Base-by-base conservation (phyloP, 2,113 vertebrate genomes). In the Ptilorrhoa leucosticta region DNA sequence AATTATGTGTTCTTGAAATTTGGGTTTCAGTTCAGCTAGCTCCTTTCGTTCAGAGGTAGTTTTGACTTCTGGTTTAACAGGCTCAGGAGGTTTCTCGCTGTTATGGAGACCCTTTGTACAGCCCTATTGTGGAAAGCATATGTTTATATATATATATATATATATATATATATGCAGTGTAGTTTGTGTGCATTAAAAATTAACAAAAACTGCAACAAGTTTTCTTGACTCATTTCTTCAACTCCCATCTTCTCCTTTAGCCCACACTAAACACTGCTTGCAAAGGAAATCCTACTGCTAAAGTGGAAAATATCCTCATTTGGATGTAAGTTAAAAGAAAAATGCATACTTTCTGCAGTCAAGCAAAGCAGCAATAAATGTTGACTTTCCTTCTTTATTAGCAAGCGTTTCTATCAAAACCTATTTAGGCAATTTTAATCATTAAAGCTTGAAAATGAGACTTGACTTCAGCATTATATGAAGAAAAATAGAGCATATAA, bases 51-150 rank as follows among this genome's bases (percentile, higher is more conserved):
- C 99, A 80, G 97, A 98, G 19, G 98, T 99, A 83, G 98, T 98
- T 89, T 98, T 99, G 85, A 99, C 99, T 93, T 99, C 99, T 44
- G 99, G 99, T 91, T 99, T 99, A 70, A 99, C 98, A 15, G 99
- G 98, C 94, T 99, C 99, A 12, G 99, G 98, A 33, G 99, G 99
- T 88, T 99, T 99, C 97, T 99, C 99, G 50, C 98, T 98, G 94
- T 98, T 99, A 95, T 99, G 99, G n/a, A 98, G 97, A 63, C 99
- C 99, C 92, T 99, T 99, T 33, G 99, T 99, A 89, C 99, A 99
- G 53, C 99, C 99, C 99, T 99, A 61, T 93, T 39, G 64, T 12
- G 48, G 15, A 94, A 96, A 95, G 13, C 11, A 16, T 10, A n/a
- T 1, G 1, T 54, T 83, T 35, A 50, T 17, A 28, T 2, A 42